Evolutionary conservation across 2,888 invertebrate genomes (phyloP).

Genomic region (Rotaria magnacalcarata): DNA sequence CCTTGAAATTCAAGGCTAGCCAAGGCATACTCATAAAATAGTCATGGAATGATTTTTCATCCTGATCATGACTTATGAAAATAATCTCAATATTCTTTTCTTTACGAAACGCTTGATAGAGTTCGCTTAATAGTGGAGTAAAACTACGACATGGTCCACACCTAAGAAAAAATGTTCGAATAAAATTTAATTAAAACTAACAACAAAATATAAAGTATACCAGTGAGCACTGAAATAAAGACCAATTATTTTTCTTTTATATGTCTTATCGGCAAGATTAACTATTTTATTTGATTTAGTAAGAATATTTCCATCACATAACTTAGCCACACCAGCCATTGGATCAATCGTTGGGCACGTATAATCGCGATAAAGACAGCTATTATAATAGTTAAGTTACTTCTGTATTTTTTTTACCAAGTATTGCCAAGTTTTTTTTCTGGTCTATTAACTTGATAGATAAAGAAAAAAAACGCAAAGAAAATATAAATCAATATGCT

Average conservation of each 20-base stretch:
- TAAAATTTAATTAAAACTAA: no score
- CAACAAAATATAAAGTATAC: background rate
- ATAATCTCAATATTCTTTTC: background rate
- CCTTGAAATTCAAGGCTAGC: background rate
- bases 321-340: conserved; percentile 2
- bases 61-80: background rate
- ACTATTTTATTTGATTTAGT: background rate
- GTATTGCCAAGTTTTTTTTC: no score
- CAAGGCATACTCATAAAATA: conserved; percentile 11
- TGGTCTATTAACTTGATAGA: no score
- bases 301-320: background rate
- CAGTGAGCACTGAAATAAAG: conserved; percentile 33
- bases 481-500: no score
- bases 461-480: no score
- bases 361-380: no score
- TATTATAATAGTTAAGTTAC: no score
- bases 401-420: no score
- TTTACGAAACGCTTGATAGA: background rate
- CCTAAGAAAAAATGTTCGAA: background rate
- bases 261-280: background rate
- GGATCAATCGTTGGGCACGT: no score
- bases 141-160: background rate
- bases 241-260: conserved; percentile 23
- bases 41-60: background rate
- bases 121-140: background rate